phyloP scores from a whole-genome alignment of 92 coral and sea anemone genomes.

The Ricordea florida region DNA sequence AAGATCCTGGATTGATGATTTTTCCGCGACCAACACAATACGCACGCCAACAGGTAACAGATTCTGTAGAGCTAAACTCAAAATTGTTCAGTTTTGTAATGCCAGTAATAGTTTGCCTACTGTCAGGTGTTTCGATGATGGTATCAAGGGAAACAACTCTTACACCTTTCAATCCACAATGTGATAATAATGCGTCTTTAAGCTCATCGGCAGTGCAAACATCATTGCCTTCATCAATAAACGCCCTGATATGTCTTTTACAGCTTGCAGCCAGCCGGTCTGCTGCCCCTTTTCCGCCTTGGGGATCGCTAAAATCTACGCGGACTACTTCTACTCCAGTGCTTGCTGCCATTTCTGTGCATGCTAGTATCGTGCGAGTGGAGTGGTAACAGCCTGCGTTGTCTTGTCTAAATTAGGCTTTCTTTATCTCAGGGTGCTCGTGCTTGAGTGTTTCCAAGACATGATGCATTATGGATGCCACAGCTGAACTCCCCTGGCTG shows the following conservation, averaged over 20 bases:
- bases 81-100: conserved; percentile 46
- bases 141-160: conserved; percentile 28
- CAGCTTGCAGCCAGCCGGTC: conserved; percentile 23
- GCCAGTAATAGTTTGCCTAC: conserved; percentile 1
- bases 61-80: conserved; percentile 29
- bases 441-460: neutral
- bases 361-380: neutral
- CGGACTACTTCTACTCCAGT: too few species aligned
- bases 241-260: conserved; percentile 14
- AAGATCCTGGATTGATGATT: conserved; percentile 23
- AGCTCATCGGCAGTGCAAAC: conserved; percentile 11
- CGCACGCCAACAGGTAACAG: conserved; percentile 42
- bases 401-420: too few species aligned
- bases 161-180: conserved; percentile 22
- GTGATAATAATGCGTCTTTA: conserved; percentile 2
- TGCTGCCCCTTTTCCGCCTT: neutral
- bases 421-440: too few species aligned
- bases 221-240: conserved; percentile 20
- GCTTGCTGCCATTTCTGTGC: neutral
- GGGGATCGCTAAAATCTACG: neutral
- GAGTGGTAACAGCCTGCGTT: too few species aligned
- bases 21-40: conserved; percentile 39
- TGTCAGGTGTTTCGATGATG: conserved; percentile 3
- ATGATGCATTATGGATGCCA: too few species aligned
- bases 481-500: too few species aligned